Conservation (phyloP, 1,140 invertebrate species). For the Chironomus striatipennis region DNA sequence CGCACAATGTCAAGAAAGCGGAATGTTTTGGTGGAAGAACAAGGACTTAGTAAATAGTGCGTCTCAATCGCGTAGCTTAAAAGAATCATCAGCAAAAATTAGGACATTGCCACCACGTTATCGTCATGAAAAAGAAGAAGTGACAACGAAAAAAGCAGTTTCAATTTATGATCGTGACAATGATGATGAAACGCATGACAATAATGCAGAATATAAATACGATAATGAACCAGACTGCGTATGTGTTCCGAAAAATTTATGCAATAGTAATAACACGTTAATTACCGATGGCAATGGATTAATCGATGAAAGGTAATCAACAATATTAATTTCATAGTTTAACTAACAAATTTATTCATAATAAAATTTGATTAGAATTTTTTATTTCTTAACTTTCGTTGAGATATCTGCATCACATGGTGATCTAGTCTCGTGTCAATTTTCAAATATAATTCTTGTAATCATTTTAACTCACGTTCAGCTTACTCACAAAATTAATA, state of each 20-base stretch:
- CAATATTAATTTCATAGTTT: background rate
- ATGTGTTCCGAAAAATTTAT: conserved; percentile 52
- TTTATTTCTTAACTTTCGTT: background rate
- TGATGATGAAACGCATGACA: background rate
- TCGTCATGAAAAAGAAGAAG: background rate
- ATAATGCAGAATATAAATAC: background rate
- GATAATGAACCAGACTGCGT: conserved; percentile 1
- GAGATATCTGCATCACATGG: background rate
- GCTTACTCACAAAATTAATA: conserved; percentile 2
- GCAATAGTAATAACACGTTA: conserved; percentile 47
- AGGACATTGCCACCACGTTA: background rate
- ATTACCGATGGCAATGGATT: conserved; percentile 50
- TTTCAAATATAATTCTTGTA: background rate
- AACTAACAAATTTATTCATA: background rate
- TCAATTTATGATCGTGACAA: background rate
- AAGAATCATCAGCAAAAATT: background rate
- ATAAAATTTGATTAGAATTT: background rate
- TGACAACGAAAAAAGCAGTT: background rate
- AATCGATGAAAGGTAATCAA: conserved; percentile 52
- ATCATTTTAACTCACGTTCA: background rate
- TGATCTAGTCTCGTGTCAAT: background rate
- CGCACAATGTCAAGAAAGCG: background rate
- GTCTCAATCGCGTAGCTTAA: background rate
- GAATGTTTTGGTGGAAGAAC: background rate
- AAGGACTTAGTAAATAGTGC: background rate